Base-by-base conservation (phyloP, 2,113 vertebrate species). In the Tenrec ecaudatus region DNA sequence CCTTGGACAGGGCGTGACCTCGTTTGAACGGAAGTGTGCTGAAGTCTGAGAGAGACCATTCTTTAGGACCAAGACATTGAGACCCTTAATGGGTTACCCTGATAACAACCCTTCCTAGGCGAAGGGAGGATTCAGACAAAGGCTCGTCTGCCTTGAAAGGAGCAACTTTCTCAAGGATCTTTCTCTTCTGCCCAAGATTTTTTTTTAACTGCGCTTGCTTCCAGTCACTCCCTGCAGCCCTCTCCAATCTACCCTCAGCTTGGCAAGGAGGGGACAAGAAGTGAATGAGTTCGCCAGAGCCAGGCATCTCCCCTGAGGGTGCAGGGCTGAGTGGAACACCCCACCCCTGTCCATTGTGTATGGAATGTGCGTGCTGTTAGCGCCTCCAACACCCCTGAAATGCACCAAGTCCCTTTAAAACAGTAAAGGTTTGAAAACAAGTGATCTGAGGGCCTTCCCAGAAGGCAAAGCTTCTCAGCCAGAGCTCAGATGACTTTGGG, bases 181-280 rank as follows among this genome's bases (percentile, higher is more conserved):
- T 73, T 83, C 88, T 92, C 91, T 92, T 91, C 84, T 53, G 89
- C 89, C 93, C 94, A 12, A 5, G 40, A 86, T 86, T 96, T 95
- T 96, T 53, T 95, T 95, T 95, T 93, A 95, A 87, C 64, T 38
- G 9, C 23, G n/a, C 76, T 60, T 6, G 16, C 79, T 89, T 17
- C 20, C 11, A 1, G 43, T 57, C 60, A 89, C 86, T 81, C 89
- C 87, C 94, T 95, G 47, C 47, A 53, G 93, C 19, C 40, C 89
- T 71, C 25, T 23, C 43, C 9, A 82, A 43, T 23, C 62, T 73
- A 82, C 73, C 75, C 95, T 85, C 93, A 47, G 88, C 43, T 62
- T 3, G 68, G 75, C 53, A 53, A 53, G 47, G 89, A 43, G 92
- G 75, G 82, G 94, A 95, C 76, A 31, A 43, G 75, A 36, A 64